A percentile compares a stretch with the other conserved stretches of the same genome.
Conservation (phyloP, 2,888 invertebrate genomes). For the Dexiosoma caninum region DNA sequence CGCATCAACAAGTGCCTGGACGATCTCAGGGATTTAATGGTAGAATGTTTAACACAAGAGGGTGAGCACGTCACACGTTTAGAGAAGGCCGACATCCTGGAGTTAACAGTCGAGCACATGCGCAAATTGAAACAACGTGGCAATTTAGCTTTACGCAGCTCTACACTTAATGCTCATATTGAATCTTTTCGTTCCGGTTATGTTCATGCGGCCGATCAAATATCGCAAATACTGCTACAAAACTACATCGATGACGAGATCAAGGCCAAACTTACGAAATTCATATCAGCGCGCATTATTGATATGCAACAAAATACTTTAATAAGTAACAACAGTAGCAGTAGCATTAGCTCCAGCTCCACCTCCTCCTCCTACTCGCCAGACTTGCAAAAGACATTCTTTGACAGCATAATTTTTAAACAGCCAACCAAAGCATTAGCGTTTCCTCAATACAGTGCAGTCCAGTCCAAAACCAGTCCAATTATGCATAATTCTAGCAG, state of each 20-base stretch:
- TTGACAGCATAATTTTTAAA: conserved; percentile 36
- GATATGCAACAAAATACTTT: conserved; percentile 71
- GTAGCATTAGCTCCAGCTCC: background rate
- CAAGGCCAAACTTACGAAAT: conserved; percentile 87
- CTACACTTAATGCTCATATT: conserved; percentile 80
- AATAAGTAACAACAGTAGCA: conserved; percentile 10
- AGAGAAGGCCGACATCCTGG: conserved; percentile 92
- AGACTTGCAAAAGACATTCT: conserved; percentile 32
- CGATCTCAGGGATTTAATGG: conserved; percentile 93
- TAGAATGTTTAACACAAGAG: conserved; percentile 83
- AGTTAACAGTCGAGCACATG: conserved; percentile 90
- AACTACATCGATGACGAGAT: conserved; percentile 80
- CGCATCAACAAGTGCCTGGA: conserved; percentile 94
- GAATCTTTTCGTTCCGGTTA: conserved; percentile 93
- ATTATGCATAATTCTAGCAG: conserved; percentile 61
- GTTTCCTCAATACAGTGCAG: conserved; percentile 19
- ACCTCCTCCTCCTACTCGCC: conserved; percentile 2
- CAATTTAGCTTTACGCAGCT: conserved; percentile 81
- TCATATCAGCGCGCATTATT: conserved; percentile 90
- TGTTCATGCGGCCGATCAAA: conserved; percentile 93
- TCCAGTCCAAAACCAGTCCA: conserved; percentile 55
- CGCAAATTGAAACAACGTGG: conserved; percentile 88
- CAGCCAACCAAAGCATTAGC: conserved; percentile 18
- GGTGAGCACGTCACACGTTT: conserved; percentile 92
- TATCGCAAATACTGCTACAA: conserved; percentile 89